A percentile compares a stretch with the other conserved stretches of the same genome.
Conservation (phyloP, 2,113 vertebrate genomes). For the Gadus macrocephalus region DNA sequence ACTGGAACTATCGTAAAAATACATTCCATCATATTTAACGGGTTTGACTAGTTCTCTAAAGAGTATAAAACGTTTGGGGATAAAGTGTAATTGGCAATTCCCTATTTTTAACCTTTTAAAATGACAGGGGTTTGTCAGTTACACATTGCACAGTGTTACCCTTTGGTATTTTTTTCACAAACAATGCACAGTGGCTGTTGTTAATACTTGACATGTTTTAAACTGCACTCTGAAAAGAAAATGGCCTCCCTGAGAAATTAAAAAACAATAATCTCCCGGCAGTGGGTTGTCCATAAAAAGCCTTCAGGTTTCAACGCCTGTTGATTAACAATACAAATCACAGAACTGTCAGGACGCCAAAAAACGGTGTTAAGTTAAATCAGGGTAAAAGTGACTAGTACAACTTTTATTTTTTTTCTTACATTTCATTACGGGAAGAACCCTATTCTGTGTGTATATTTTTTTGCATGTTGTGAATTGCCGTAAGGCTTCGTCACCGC, state of each 20-base stretch:
- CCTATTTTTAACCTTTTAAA: slow-evolving; percentile 2
- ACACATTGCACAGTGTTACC: slow-evolving; percentile 26
- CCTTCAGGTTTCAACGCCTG: slow-evolving; percentile 47
- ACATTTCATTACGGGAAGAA: too few species aligned
- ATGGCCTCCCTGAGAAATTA: slow-evolving; percentile 43
- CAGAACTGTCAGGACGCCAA: slow-evolving; percentile 27
- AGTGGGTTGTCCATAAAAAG: slow-evolving; percentile 41
- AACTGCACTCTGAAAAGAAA: slow-evolving; percentile 25
- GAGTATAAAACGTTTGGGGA: neutral
- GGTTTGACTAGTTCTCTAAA: neutral
- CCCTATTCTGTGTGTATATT: slow-evolving; percentile 3
- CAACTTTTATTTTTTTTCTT: too few species aligned
- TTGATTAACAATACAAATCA: slow-evolving; percentile 39
- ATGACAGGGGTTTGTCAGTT: slow-evolving; percentile 20
- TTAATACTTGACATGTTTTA: slow-evolving; percentile 36
- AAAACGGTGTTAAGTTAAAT: slow-evolving; percentile 44
- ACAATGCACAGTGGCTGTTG: slow-evolving; percentile 18
- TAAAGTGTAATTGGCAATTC: neutral
- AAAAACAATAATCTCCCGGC: slow-evolving; percentile 36
- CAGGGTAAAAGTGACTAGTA: slow-evolving; percentile 19
- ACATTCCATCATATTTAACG: neutral
- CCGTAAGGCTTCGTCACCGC: slow-evolving; percentile 34
- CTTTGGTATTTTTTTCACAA: slow-evolving; percentile 21
- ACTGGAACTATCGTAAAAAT: slow-evolving; percentile 45
- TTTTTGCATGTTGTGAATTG: slow-evolving; percentile 53